phyloP scores from a whole-genome alignment of 23 tunicate species.

The Clavelina lepadiformis region DNA sequence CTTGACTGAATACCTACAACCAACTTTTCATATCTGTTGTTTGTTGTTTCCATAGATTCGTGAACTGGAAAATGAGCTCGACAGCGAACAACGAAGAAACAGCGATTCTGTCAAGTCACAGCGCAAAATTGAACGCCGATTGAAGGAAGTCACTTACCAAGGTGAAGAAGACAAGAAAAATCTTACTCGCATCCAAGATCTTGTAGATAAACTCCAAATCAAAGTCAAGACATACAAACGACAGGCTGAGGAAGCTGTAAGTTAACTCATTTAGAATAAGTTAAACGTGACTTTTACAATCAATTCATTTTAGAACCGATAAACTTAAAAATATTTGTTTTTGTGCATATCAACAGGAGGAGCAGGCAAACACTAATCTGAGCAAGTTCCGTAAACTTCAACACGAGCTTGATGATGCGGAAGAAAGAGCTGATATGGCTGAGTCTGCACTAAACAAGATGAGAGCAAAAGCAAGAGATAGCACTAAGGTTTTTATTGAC shows the following conservation, averaged over 20 bases:
- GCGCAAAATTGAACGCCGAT: constrained; percentile 65
- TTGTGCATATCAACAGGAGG: no score
- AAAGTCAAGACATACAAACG: constrained; percentile 98
- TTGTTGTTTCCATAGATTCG: constrained; percentile 53
- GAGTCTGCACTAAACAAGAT: constrained; percentile 78
- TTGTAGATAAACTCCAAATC: constrained; percentile 90
- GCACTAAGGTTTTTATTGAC: constrained; percentile 45
- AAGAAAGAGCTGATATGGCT: constrained; percentile 91
- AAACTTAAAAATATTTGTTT: no score
- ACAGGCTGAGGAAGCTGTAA: constrained; percentile 96
- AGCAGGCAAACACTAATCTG: constrained; percentile 70
- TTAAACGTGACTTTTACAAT: no score
- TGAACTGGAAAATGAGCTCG: constrained; percentile 92
- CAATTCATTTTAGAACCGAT: no score
- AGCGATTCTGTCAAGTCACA: constrained; percentile 74
- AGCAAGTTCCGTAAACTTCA: constrained; percentile 74
- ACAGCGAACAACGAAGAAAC: constrained; percentile 89
- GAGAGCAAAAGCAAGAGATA: constrained; percentile 67
- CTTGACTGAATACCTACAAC: no score
- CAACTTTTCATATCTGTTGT: no score
- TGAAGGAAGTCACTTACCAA: constrained; percentile 74
- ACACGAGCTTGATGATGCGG: constrained; percentile 87
- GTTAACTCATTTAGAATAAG: no score
- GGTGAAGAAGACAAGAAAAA: constrained; percentile 96
- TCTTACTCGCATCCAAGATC: constrained; percentile 85